Base-by-base conservation (phyloP, 2,797 vertebrate genomes). In the Syngnathus acus region DNA sequence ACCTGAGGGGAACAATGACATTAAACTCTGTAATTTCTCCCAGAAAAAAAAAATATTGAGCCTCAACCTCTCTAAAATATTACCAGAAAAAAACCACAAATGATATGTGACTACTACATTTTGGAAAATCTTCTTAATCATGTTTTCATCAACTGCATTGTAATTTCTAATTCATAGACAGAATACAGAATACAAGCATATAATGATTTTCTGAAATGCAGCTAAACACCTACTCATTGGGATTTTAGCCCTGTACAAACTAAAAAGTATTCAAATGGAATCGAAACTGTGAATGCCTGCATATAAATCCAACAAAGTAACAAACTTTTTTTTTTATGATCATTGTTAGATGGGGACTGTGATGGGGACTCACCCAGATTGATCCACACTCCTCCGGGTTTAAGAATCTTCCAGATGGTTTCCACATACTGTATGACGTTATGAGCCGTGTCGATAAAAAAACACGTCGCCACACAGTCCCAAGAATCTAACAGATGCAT, bases 391-490 rank as follows among this genome's bases (percentile, higher is more conserved):
- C 97, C 97, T 76, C 96, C 97, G 61, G 95, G 95, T 73, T 98
- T 99, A 17, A 99, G 93, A 87, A 99, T 98, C 85, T 96, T 98
- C 97, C 97, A 99, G 83, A 99, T 98, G 23, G 94, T 96, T 73
- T 99, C 97, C 84, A 99, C 91, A 69, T 99, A 99, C 81, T 99
- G 97, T 40, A 99, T 90, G 73, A 99, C 93, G 72, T 99, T 99
- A 88, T 99, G 97, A 76, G 97, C 97, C 5, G 97, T 99, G 80
- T 99, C 96, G 70, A 99, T 98, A 79, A 99, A 99, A 89, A 99
- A 99, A 85, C 97, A 99, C 74, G 97, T 99, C 42, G 96, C 93
- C 79, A 99, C 93, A 64, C 97, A 99, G 83, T 99, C 93, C 97
- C 97, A 99, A 4, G 90, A 86, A 80, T 94, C 97, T 99, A 90